phyloP scores from a whole-genome alignment of 2,113 vertebrate species.

The Actinemys pallida region DNA sequence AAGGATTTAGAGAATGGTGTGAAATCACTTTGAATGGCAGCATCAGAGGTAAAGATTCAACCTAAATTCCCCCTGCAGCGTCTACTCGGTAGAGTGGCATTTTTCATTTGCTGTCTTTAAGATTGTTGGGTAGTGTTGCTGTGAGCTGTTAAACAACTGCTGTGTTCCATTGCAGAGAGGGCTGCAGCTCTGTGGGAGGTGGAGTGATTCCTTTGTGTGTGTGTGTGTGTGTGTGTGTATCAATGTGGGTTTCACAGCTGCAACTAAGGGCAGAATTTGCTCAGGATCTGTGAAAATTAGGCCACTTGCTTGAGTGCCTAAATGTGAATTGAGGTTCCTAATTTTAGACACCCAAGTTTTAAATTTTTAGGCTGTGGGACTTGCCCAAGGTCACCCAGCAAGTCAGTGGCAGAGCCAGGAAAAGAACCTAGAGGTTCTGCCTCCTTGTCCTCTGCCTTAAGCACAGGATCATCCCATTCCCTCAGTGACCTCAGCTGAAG shows the following conservation, averaged over 20 bases:
- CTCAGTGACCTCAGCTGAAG: not conserved
- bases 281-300: not conserved
- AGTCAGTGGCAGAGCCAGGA: not conserved
- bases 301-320: not conserved
- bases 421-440: not conserved
- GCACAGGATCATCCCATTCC: not conserved
- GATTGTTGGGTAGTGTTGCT: not conserved
- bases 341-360: not conserved
- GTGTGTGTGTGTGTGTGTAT: not conserved
- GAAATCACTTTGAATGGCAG: conserved; percentile 19
- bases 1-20: not conserved
- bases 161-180: not conserved
- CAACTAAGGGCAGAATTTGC: not conserved
- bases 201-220: not conserved
- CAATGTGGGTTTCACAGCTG: not conserved
- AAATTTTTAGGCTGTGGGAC: too few species aligned
- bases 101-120: not conserved
- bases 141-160: not conserved
- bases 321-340: not conserved
- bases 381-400: too few species aligned
- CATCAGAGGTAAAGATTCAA: not conserved
- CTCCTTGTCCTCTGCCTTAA: not conserved
- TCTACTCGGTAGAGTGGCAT: not conserved
- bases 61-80: not conserved
- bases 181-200: not conserved